phyloP scores from a whole-genome alignment of 2,888 invertebrate species.

The Mythimna vitellina region DNA sequence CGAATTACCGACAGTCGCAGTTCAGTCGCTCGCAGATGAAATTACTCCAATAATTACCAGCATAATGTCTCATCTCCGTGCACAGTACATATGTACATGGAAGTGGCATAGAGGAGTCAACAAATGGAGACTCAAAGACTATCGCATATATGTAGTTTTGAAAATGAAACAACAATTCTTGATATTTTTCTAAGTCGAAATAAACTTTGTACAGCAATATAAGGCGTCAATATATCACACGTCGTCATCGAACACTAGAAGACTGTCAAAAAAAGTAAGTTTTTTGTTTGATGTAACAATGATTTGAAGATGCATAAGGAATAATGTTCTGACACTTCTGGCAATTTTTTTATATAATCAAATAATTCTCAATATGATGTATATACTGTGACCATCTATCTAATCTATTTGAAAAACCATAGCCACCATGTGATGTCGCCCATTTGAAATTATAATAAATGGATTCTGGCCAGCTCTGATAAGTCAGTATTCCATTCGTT shows the following conservation, averaged over 20 bases:
- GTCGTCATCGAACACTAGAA: too few relatives aligned
- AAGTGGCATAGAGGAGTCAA: not conserved
- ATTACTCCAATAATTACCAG: constrained; percentile 56
- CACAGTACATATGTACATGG: constrained; percentile 14
- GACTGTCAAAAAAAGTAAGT: too few relatives aligned
- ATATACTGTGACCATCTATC: too few relatives aligned
- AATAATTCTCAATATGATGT: too few relatives aligned
- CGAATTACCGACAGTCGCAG: constrained; percentile 37
- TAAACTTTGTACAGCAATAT: not conserved
- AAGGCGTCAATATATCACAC: too few relatives aligned
- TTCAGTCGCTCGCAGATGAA: constrained; percentile 39
- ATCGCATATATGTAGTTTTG: too few relatives aligned
- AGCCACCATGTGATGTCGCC: not conserved
- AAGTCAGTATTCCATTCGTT: constrained; percentile 1
- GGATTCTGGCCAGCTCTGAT: not conserved
- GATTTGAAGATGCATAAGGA: too few relatives aligned
- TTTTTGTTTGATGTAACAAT: too few relatives aligned
- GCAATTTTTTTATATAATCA: too few relatives aligned
- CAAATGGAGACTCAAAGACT: not conserved
- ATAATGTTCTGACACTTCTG: too few relatives aligned
- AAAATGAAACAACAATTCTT: too few relatives aligned
- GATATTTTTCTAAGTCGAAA: not conserved
- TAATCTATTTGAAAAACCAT: too few relatives aligned
- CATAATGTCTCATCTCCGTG: constrained; percentile 37
- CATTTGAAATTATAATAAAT: not conserved